phyloP scores from a whole-genome alignment of 2,888 invertebrate genomes.

The Athetis lepigone region DNA sequence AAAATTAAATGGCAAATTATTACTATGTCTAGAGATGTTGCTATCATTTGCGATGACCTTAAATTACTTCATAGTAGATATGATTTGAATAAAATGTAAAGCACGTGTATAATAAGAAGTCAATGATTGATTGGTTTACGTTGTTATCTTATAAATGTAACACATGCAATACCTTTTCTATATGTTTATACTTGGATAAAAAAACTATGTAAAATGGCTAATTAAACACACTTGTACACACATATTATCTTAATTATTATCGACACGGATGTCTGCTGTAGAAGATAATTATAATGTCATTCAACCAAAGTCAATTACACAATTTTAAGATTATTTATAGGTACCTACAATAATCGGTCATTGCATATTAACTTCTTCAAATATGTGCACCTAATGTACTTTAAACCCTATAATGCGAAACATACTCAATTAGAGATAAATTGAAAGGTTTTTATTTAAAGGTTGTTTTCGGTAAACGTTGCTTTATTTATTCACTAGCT shows the following conservation, averaged over 20 bases:
- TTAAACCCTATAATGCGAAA: background rate
- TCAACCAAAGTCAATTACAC: slow-evolving; percentile 3
- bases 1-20: too few species aligned
- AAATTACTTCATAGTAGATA: slow-evolving; percentile 6
- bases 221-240: slow-evolving; percentile 4
- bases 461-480: too few species aligned
- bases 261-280: slow-evolving; percentile 30
- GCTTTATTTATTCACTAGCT: too few species aligned
- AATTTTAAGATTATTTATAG: slow-evolving; percentile 9
- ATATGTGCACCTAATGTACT: background rate
- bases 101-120: slow-evolving; percentile 16
- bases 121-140: background rate
- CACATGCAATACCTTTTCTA: background rate
- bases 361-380: background rate
- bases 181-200: background rate
- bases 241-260: slow-evolving; percentile 10
- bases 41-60: too few species aligned
- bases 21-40: too few species aligned
- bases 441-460: too few species aligned
- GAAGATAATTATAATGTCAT: slow-evolving; percentile 13
- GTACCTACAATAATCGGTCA: background rate
- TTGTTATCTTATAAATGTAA: slow-evolving; percentile 4
- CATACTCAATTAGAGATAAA: background rate
- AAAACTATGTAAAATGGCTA: background rate
- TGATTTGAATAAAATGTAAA: background rate